Percentiles rank a stretch among this genome's conserved stretches.
Evolutionary conservation across 2,888 invertebrate genomes (phyloP).

Genomic region (Ophion ventricosus): DNA sequence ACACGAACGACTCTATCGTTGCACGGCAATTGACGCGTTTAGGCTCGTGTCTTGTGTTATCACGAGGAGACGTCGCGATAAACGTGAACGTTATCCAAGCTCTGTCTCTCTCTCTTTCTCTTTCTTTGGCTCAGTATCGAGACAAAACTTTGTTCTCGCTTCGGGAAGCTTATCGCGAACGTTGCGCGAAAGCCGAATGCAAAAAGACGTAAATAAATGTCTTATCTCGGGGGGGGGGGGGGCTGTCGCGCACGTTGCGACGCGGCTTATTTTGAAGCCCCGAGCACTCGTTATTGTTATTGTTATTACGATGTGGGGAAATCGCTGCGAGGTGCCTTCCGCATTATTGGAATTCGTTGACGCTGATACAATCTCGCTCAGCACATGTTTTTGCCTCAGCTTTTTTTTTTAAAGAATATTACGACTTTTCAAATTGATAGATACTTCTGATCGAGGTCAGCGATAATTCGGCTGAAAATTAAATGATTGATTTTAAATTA

Average conservation of each 20-base stretch:
- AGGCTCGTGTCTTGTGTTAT: background rate
- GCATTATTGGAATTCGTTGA: slow-evolving; percentile 3
- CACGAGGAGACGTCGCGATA: background rate
- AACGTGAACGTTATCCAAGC: background rate
- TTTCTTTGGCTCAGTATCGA: background rate
- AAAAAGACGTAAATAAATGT: background rate
- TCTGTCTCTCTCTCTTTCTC: too few relatives aligned
- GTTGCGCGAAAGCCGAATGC: background rate
- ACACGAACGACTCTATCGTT: background rate
- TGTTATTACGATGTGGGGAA: background rate
- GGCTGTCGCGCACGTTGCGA: background rate
- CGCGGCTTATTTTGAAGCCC: background rate
- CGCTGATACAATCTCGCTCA: background rate
- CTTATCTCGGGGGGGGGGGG: slow-evolving; percentile 42
- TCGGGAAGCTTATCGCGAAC: slow-evolving; percentile 8
- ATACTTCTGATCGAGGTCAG: background rate
- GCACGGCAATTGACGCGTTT: background rate
- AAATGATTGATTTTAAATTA: background rate
- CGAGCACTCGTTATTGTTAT: slow-evolving; percentile 10
- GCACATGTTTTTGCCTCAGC: background rate
- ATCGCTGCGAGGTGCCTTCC: slow-evolving; percentile 10
- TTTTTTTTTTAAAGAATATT: background rate
- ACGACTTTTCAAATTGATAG: background rate
- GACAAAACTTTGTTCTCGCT: background rate
- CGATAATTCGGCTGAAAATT: background rate